A percentile compares a stretch with the other conserved stretches of the same genome.
Evolutionary conservation across 2,888 invertebrate species (phyloP).

Genomic region (Panzeria rudis): DNA sequence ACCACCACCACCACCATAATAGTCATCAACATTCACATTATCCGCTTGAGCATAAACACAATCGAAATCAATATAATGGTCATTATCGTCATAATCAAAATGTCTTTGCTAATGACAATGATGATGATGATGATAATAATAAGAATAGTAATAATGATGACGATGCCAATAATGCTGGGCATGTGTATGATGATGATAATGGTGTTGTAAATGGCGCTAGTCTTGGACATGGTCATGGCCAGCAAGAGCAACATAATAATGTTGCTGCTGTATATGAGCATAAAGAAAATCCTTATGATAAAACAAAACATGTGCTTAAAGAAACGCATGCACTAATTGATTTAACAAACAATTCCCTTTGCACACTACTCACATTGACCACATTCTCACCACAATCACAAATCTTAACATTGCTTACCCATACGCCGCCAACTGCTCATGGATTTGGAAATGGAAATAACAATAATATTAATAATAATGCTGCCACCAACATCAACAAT

Average conservation of each 20-base stretch:
- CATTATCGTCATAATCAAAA: conserved; percentile 24
- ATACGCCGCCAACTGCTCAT: conserved; percentile 63
- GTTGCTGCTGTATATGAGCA: conserved; percentile 64
- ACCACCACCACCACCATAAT: conserved; percentile 45
- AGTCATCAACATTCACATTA: conserved; percentile 71
- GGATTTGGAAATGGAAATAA: conserved; percentile 48
- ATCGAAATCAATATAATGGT: conserved; percentile 30
- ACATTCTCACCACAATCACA: conserved; percentile 81
- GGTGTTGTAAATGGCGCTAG: conserved; percentile 63
- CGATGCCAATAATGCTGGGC: background rate
- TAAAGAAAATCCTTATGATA: conserved; percentile 66
- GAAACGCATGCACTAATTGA: conserved; percentile 82
- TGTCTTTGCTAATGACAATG: conserved; percentile 5
- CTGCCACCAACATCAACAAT: conserved; percentile 55
- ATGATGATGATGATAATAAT: conserved; percentile 24
- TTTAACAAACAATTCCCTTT: conserved; percentile 81
- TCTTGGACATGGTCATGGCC: conserved; percentile 35
- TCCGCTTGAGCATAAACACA: conserved; percentile 63
- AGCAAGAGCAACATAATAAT: conserved; percentile 61
- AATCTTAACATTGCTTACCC: conserved; percentile 79
- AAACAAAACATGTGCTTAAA: conserved; percentile 77
- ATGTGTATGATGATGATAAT: conserved; percentile 16
- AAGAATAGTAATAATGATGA: conserved; percentile 5
- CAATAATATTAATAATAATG: conserved; percentile 30
- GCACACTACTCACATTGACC: conserved; percentile 81